Base-by-base conservation (phyloP, 1,140 invertebrate genomes). In the Brachionus koreanus region DNA sequence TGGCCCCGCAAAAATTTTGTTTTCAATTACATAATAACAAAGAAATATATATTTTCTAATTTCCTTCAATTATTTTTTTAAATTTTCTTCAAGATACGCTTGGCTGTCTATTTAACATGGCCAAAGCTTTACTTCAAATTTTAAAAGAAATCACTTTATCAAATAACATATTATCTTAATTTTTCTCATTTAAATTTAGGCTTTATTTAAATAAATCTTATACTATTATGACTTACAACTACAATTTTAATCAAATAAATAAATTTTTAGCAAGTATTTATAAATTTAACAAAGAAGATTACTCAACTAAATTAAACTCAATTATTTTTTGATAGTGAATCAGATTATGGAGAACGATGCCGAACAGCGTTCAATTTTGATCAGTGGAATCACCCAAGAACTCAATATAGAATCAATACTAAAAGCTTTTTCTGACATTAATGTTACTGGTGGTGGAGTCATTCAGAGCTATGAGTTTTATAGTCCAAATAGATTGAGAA, bases 181-280 rank as follows among this genome's bases (percentile, higher is more conserved):
- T 33, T n/a, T 65, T 5, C 33, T 23, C 10, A 29, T 29, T 33
- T 33, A 33, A 39, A 39, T 69, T 39, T 39, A 35, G 35, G 39
- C 33, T 39, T n/a, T 29, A 29, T 67, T 67, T 33, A 57, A 39
- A 33, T 37, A 35, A 69, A 42, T 37, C 33, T 12, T 69, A 39
- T 35, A 37, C 16, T 39, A 5, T 6, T 13, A 69, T 69, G 65
- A 19, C 65, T 69, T 69, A 37, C 35, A 43, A 69, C 33, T 69
- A 69, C 65, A 19, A 69, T 16, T 19, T 69, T 13, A 69, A 69
- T 69, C 33, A 69, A 33, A 69, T 69, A 69, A 69, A 69, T 39
- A 69, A 69, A 69, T 69, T 69, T 69, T 23, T 69, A 69, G 12
- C 65, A 69, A 69, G 65, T 69, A 69, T 37, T 65, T 65, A 13